A percentile compares a stretch with the other conserved stretches of the same genome.
Conservation (phyloP, 2,113 vertebrate genomes). For the Boulengeromyrus knoepffleri region DNA sequence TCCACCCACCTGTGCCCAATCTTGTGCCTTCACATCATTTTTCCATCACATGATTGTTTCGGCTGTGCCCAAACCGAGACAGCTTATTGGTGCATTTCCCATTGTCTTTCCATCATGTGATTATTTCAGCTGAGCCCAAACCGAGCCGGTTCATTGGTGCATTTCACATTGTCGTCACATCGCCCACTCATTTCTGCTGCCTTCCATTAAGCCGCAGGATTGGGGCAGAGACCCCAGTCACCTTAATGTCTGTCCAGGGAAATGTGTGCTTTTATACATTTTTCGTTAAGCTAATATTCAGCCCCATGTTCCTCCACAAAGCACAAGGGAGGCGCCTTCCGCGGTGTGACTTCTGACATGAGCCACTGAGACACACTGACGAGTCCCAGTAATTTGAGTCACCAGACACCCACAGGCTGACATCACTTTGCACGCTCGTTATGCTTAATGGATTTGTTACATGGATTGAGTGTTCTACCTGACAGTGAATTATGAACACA, state of each 20-base stretch:
- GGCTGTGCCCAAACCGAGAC: neutral
- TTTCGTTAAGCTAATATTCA: neutral
- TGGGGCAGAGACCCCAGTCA: neutral
- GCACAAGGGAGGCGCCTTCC: neutral
- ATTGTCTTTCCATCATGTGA: neutral
- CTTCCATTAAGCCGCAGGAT: neutral
- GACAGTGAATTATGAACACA: slow-evolving; percentile 7
- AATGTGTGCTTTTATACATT: neutral
- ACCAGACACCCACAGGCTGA: neutral
- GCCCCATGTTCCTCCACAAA: neutral
- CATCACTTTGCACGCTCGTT: neutral
- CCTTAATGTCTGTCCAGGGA: neutral
- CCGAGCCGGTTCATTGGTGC: neutral
- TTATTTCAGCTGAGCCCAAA: neutral
- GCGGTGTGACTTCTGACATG: neutral
- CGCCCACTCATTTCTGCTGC: neutral
- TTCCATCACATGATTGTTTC: neutral
- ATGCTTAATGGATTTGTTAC: neutral
- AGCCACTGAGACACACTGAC: neutral
- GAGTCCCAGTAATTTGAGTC: neutral
- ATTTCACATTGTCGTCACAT: neutral
- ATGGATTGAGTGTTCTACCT: neutral
- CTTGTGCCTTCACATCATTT: neutral
- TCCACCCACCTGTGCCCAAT: neutral
- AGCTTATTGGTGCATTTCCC: neutral